Percentiles rank a stretch among this genome's conserved stretches.
These are phyloP conservation scores for Nicator chloris DNA, from an alignment of 2,113 vertebrate genomes.

Conservation along the genomic window DNA sequence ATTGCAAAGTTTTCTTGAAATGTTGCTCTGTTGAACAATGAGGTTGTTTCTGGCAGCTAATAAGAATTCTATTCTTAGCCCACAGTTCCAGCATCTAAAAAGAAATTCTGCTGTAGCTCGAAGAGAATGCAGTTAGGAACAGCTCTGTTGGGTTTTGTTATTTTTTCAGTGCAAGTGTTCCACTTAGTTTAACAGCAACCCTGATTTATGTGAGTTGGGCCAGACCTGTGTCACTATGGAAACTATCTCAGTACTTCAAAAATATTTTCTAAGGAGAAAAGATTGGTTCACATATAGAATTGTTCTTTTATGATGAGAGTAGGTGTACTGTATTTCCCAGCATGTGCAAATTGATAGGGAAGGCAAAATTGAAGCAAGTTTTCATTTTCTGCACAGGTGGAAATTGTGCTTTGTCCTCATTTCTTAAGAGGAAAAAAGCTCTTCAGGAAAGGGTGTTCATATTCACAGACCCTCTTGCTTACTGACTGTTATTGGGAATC, in stretches of 20 bases:
- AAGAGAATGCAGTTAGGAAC: neutral
- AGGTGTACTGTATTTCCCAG: constrained; percentile 10
- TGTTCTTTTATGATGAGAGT: neutral
- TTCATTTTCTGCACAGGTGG: neutral
- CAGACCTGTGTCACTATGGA: constrained; percentile 41
- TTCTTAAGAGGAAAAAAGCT: neutral
- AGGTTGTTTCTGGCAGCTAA: neutral
- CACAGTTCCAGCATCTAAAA: neutral
- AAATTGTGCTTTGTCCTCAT: neutral
- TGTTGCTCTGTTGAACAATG: neutral
- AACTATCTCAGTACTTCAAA: neutral
- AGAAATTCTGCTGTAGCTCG: neutral
- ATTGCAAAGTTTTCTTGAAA: neutral
- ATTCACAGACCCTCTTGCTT: neutral
- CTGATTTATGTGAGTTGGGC: neutral
- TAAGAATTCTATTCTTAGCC: neutral
- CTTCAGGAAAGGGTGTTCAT: neutral
- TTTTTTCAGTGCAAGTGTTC: neutral
- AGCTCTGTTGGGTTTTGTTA: neutral
- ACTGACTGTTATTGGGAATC: neutral
- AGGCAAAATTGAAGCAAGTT: neutral
- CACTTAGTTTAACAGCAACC: neutral
- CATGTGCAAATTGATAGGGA: neutral
- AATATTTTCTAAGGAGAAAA: constrained; percentile 6
- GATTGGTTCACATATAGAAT: neutral